These are phyloP conservation scores for Aptenodytes forsteri DNA, from an alignment of 2,113 vertebrate species.

Conservation along the genomic window DNA sequence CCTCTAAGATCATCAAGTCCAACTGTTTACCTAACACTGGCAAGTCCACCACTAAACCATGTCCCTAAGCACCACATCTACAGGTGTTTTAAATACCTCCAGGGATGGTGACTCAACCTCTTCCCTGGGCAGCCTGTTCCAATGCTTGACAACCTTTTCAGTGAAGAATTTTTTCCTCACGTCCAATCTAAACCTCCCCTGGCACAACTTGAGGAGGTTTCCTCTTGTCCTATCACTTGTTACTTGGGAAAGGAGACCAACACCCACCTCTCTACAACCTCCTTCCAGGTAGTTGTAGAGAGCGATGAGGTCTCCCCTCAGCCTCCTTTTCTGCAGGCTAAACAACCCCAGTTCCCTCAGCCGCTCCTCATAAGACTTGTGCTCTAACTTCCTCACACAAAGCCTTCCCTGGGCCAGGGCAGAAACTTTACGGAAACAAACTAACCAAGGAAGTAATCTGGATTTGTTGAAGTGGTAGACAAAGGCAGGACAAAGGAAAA, in stretches of 20 bases:
- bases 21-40: background rate
- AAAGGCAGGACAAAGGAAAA: background rate
- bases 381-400: background rate
- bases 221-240: background rate
- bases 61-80: background rate
- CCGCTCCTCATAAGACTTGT: fast-evolving
- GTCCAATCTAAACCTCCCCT: background rate
- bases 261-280: background rate
- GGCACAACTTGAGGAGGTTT: background rate
- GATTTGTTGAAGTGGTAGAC: background rate
- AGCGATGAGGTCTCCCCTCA: background rate
- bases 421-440: background rate
- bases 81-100: background rate
- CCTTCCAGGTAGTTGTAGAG: background rate
- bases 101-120: background rate
- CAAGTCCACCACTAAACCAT: background rate
- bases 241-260: background rate
- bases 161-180: background rate
- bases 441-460: background rate
- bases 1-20: background rate
- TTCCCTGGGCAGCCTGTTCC: background rate
- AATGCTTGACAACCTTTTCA: background rate
- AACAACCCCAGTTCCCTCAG: background rate
- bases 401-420: background rate
- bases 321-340: background rate